These are phyloP conservation scores for Batillaria attramentaria DNA, from an alignment of 1,140 invertebrate species.

Conservation along the genomic window DNA sequence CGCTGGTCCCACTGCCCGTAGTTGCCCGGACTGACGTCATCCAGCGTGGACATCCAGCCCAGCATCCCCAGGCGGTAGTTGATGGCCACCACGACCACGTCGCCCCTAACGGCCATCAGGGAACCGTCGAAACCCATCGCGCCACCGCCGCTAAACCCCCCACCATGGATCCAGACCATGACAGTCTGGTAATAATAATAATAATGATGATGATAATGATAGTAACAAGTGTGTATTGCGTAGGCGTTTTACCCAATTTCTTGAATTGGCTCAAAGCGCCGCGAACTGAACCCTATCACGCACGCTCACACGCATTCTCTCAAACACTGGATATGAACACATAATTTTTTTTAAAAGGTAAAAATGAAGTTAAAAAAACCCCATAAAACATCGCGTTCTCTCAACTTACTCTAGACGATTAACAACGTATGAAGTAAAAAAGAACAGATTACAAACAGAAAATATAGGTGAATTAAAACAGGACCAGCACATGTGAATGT, in stretches of 20 bases:
- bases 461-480: too few relatives aligned
- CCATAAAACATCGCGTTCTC: too few relatives aligned
- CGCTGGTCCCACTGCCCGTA: slow-evolving; percentile 73
- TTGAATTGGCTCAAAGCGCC: not conserved
- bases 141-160: not conserved
- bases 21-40: slow-evolving; percentile 7
- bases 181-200: slow-evolving; percentile 74
- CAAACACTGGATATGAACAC: not conserved
- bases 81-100: slow-evolving; percentile 17
- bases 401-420: too few relatives aligned
- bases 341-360: not conserved
- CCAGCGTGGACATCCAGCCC: slow-evolving; percentile 1
- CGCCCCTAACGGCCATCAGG: not conserved
- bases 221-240: not conserved
- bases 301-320: not conserved
- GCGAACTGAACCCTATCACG: not conserved
- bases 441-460: too few relatives aligned
- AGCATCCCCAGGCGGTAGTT: slow-evolving; percentile 30
- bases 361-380: not conserved
- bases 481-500: too few relatives aligned
- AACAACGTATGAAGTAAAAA: too few relatives aligned
- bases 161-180: slow-evolving; percentile 66
- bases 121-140: not conserved
- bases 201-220: slow-evolving; percentile 27
- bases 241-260: not conserved